phyloP scores from a whole-genome alignment of 2,888 invertebrate species.

The Troilus luridus region DNA sequence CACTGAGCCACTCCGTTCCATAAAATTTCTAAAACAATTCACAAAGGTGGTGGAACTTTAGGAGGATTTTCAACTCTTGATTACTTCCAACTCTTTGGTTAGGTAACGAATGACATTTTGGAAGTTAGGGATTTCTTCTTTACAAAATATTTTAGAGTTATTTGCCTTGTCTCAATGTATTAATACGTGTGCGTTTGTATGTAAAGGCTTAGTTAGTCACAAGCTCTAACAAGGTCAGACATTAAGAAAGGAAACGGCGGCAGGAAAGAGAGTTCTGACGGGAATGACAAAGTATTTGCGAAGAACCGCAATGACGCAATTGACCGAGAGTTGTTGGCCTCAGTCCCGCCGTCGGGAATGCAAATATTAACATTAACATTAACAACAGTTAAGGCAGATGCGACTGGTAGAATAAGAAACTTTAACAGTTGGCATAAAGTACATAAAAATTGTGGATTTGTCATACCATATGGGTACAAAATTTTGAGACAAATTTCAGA shows the following conservation, averaged over 20 bases:
- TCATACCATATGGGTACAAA: background rate
- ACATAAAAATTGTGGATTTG: background rate
- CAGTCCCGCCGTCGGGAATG: background rate
- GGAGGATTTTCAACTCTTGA: too few species aligned
- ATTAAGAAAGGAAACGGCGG: background rate
- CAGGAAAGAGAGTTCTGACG: slow-evolving; percentile 3
- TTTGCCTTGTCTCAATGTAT: too few species aligned
- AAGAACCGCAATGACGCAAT: slow-evolving; percentile 15
- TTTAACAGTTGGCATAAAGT: background rate
- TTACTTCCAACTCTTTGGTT: too few species aligned
- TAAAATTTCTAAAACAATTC: too few species aligned
- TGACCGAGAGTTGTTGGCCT: slow-evolving; percentile 1
- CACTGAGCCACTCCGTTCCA: too few species aligned
- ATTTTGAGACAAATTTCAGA: background rate
- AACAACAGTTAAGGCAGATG: background rate
- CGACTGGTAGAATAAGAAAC: background rate
- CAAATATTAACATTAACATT: background rate
- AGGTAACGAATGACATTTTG: too few species aligned
- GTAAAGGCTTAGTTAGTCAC: too few species aligned
- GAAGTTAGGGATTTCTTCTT: too few species aligned
- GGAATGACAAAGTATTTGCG: slow-evolving; percentile 14
- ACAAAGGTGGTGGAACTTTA: too few species aligned
- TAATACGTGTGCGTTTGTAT: too few species aligned
- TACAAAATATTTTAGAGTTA: too few species aligned
- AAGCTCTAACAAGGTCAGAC: slow-evolving; percentile 8